Evolutionary conservation across 2,888 invertebrate genomes (phyloP).

Genomic region (Acrobeloides nanus): DNA sequence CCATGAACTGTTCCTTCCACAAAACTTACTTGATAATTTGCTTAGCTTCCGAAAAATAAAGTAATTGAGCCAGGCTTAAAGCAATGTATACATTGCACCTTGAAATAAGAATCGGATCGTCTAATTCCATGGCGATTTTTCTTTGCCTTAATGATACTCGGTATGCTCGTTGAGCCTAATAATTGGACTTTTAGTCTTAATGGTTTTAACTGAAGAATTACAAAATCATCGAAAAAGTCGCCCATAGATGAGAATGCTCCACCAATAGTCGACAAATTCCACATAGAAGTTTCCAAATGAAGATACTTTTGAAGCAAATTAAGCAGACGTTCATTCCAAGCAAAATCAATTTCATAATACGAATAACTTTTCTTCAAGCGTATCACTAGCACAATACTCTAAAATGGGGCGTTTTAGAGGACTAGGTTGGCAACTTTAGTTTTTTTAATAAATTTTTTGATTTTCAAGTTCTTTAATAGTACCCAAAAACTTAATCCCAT

Average conservation of each 20-base stretch:
- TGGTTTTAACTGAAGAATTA: slow-evolving; percentile 2
- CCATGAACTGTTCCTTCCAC: no score
- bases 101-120: slow-evolving; percentile 72
- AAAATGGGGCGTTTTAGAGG: no score
- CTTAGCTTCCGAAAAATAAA: slow-evolving; percentile 58
- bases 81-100: slow-evolving; percentile 78
- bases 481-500: no score
- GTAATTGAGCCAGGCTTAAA: slow-evolving; percentile 76
- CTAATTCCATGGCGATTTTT: slow-evolving; percentile 69
- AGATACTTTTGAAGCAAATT: background rate
- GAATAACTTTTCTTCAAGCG: no score
- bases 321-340: no score
- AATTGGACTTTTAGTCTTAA: no score
- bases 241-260: slow-evolving; percentile 24
- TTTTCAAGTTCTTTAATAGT: no score
- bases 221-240: slow-evolving; percentile 17
- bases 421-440: no score
- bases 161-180: slow-evolving; percentile 78
- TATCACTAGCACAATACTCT: no score
- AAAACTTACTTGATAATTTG: slow-evolving; percentile 14
- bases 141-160: slow-evolving; percentile 64
- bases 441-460: no score
- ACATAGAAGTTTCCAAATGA: slow-evolving; percentile 9
- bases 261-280: slow-evolving; percentile 19
- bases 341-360: no score